Evolutionary conservation across 1,140 invertebrate species (phyloP), one percentile per base, ranked within the genome.

Genomic region (Platyscapa corneri): DNA sequence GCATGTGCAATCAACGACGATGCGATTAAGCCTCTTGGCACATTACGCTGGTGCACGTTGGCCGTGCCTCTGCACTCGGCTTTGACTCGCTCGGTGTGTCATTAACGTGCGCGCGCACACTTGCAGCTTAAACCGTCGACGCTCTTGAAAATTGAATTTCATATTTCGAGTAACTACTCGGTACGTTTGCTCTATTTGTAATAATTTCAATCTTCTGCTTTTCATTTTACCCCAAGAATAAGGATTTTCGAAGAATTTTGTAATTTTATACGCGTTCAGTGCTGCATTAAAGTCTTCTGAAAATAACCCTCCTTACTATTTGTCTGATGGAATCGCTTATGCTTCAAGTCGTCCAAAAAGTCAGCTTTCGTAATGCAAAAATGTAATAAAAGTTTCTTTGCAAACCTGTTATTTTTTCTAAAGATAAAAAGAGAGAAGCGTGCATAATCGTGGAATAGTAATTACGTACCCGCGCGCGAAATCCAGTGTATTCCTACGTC

Each of bases 21-120:
- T 92, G 91, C 88, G 92, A 92, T 93, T 92, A 93, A 91, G 89
- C 88, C 88, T 87, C 87, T 89, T 90, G 88, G 91, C 89, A 90
- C 91, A 91, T 92, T 91, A 91, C 89, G 90, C 89, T 90, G 90
- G 91, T 91, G 90, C 89, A 87, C 89, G 88, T 91, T 88, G 88
- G 85, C 18, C n/a, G 14, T 8, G 2, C 10, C 49, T 53, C 10
- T 18, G 7, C 32, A 23, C 88, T 90, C 90, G 88, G 87, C 88
- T 92, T 89, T 88, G 89, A 88, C 88, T 81, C n/a, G 6, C 74
- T 27, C 53, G 32, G 83, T 82, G 86, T 88, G 88, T 89, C 86
- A 85, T 89, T 89, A 89, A 88, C 86, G 42, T 37, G 14, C 37
- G 32, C 12, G 12, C 42, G 75, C 74, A 75, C 80, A 64, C 42